Evolutionary conservation across 2,797 vertebrate species (phyloP).

Genomic region (Tadarida brasiliensis): DNA sequence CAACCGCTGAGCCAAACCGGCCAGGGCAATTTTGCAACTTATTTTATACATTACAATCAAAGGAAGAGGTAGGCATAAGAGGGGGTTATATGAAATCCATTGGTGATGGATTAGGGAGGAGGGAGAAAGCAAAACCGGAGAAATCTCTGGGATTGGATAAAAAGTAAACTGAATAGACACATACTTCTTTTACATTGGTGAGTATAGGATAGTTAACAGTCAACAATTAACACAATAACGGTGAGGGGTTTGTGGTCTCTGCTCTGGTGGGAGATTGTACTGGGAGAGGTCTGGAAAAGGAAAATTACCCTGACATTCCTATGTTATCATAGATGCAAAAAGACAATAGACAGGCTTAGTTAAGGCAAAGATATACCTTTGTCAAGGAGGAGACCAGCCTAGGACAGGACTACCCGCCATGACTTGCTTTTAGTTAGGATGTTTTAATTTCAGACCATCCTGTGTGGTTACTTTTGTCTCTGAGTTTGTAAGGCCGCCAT

Average conservation of each 20-base stretch:
- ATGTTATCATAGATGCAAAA: not conserved
- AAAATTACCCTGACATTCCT: not conserved
- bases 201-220: not conserved
- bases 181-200: not conserved
- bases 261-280: not conserved
- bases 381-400: not conserved
- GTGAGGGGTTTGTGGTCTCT: not conserved
- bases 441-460: not conserved
- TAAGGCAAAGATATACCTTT: not conserved
- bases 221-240: not conserved
- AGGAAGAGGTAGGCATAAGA: too few species aligned
- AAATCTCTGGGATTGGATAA: not conserved
- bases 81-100: not conserved
- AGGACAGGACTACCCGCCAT: not conserved
- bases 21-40: not conserved
- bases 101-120: not conserved
- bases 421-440: not conserved
- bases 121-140: not conserved
- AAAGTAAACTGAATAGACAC: not conserved
- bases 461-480: not conserved
- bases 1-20: too few species aligned
- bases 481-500: not conserved
- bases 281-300: not conserved
- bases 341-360: not conserved
- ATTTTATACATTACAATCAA: not conserved